Percentiles rank a stretch among this genome's conserved stretches.
Evolutionary conservation across 2,888 invertebrate genomes (phyloP).

Genomic region (Unio pictorum): DNA sequence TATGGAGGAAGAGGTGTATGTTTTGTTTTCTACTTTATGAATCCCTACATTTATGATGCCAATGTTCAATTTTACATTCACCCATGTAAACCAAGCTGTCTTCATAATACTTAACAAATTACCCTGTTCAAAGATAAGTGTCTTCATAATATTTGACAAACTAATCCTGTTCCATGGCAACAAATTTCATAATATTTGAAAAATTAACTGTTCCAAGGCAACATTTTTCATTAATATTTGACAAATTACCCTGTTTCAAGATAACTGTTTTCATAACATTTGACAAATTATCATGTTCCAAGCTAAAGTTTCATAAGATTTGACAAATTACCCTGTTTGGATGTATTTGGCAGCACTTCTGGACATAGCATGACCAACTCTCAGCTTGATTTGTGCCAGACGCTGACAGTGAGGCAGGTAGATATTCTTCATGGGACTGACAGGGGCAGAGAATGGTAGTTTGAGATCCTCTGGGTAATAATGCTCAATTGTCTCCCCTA

Average conservation of each 20-base stretch:
- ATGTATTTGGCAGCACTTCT: slow-evolving; percentile 55
- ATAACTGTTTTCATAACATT: no score
- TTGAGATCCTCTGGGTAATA: slow-evolving; percentile 49
- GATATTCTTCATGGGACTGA: slow-evolving; percentile 62
- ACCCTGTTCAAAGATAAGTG: slow-evolving; percentile 46
- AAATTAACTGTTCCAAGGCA: not conserved
- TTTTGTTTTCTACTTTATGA: no score
- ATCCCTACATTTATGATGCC: no score
- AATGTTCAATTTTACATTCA: no score
- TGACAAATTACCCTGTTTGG: slow-evolving; percentile 47
- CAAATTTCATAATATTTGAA: no score
- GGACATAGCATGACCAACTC: slow-evolving; percentile 66
- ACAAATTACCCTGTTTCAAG: slow-evolving; percentile 45
- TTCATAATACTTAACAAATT: slow-evolving; percentile 13
- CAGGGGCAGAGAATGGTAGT: slow-evolving; percentile 53
- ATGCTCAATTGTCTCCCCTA: slow-evolving; percentile 66
- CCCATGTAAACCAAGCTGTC: not conserved
- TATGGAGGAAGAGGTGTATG: no score
- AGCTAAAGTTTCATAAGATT: not conserved
- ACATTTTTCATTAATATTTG: not conserved
- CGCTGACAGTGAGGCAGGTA: slow-evolving; percentile 62
- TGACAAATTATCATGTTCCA: no score
- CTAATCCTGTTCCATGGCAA: no score
- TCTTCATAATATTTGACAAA: no score
- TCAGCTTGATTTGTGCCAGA: slow-evolving; percentile 66